Evolutionary conservation across 2,797 vertebrate species (phyloP).

Genomic region (Lithobates pipiens): DNA sequence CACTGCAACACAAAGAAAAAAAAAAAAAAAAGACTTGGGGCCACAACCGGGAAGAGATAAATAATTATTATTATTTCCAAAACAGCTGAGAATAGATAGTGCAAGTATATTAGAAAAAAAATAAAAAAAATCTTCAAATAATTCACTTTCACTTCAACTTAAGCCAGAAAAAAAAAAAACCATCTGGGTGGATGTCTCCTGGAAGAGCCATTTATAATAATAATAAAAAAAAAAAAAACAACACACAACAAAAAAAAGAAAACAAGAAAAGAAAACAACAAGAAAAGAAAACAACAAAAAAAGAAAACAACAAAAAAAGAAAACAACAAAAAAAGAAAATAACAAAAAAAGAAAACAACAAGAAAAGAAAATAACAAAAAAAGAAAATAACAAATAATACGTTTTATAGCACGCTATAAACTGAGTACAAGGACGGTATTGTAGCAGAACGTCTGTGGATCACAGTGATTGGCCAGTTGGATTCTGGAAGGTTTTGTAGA

Average conservation of each 20-base stretch:
- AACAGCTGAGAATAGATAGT: neutral
- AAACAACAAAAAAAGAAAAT: no score
- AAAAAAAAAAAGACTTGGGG: neutral
- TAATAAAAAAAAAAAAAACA: no score
- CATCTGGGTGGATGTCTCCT: neutral
- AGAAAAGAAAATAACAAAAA: no score
- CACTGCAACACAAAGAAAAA: no score
- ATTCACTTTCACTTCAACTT: neutral
- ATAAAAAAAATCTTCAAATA: neutral
- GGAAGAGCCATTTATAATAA: neutral
- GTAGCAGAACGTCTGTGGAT: neutral
- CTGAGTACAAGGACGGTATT: neutral
- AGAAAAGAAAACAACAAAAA: no score
- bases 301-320: no score
- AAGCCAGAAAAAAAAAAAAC: no score
- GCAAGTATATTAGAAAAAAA: slow-evolving; percentile 1
- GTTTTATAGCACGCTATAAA: neutral
- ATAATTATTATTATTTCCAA: neutral
- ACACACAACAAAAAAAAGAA: no score
- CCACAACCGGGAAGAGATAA: neutral
- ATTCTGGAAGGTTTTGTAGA: neutral
- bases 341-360: no score
- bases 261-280: no score
- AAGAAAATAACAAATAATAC: no score
- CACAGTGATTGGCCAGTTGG: neutral